These are phyloP conservation scores for Chlorops oryzae DNA, from an alignment of 1,140 invertebrate species.

Conservation along the genomic window DNA sequence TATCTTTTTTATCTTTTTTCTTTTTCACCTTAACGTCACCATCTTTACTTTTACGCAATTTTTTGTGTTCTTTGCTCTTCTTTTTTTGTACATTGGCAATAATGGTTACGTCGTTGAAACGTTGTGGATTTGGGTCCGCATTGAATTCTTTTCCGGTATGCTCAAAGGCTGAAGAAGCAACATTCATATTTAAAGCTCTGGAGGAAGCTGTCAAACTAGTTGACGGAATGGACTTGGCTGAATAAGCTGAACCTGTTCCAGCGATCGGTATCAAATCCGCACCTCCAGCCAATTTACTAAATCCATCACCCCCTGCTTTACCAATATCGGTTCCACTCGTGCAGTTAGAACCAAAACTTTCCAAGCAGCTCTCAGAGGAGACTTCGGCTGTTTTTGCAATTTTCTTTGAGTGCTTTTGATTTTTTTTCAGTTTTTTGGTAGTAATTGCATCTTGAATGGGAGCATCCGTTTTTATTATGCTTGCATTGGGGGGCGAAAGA, in stretches of 20 bases:
- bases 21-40: conserved; percentile 62
- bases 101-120: conserved; percentile 34
- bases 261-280: conserved; percentile 38
- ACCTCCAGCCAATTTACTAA: conserved; percentile 30
- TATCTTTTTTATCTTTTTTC: conserved; percentile 72
- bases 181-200: no score
- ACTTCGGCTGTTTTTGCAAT: no score
- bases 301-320: not conserved
- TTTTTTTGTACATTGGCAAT: conserved; percentile 36
- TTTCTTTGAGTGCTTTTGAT: no score
- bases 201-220: conserved; percentile 13
- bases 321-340: not conserved
- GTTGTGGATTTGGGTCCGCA: no score
- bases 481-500: no score
- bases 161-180: no score
- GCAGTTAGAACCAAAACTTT: no score
- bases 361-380: no score
- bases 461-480: no score
- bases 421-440: no score
- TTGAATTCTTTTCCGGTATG: no score
- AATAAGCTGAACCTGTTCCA: conserved; percentile 12
- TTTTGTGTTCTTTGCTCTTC: conserved; percentile 62
- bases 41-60: conserved; percentile 53
- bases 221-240: conserved; percentile 14
- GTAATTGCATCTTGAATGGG: no score